Evolutionary conservation across 2,797 vertebrate species (phyloP).

Genomic region (Apogon hyalosoma): DNA sequence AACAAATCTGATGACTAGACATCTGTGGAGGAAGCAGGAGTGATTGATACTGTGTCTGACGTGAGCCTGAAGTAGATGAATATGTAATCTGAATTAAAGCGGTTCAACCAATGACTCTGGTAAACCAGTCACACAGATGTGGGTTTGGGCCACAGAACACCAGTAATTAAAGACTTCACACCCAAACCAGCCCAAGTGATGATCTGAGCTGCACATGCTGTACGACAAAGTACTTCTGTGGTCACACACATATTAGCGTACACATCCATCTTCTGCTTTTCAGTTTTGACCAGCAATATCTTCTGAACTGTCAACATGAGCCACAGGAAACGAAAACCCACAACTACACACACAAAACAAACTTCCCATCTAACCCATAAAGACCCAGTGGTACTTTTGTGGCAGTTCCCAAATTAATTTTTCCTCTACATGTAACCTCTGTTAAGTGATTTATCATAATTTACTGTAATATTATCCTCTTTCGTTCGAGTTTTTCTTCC

Average conservation of each 20-base stretch:
- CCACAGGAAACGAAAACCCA: neutral
- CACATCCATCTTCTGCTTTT: slow-evolving; percentile 35
- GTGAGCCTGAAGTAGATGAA: slow-evolving; percentile 28
- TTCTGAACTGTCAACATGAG: slow-evolving; percentile 1
- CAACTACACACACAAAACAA: neutral
- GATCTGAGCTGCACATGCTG: slow-evolving; percentile 9
- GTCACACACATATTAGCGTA: neutral
- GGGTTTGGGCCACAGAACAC: slow-evolving; percentile 35
- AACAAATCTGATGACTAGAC: neutral
- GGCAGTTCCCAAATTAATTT: too few relatives aligned
- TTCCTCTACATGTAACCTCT: too few relatives aligned
- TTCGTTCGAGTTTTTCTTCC: too few relatives aligned
- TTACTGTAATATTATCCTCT: too few relatives aligned
- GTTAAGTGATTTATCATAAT: too few relatives aligned
- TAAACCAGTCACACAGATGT: slow-evolving; percentile 33
- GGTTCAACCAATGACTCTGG: slow-evolving; percentile 12
- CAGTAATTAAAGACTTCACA: slow-evolving; percentile 29
- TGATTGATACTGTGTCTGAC: slow-evolving; percentile 32
- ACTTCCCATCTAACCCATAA: slow-evolving; percentile 15
- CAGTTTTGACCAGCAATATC: neutral
- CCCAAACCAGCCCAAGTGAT: slow-evolving; percentile 13
- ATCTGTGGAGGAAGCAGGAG: neutral
- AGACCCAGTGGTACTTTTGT: too few relatives aligned
- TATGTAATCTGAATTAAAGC: slow-evolving; percentile 18
- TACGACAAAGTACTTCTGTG: neutral